Percentiles rank a stretch among this genome's conserved stretches.
phyloP scores from a whole-genome alignment of 2,888 invertebrate species.

The Willowsia nigromaculata region DNA sequence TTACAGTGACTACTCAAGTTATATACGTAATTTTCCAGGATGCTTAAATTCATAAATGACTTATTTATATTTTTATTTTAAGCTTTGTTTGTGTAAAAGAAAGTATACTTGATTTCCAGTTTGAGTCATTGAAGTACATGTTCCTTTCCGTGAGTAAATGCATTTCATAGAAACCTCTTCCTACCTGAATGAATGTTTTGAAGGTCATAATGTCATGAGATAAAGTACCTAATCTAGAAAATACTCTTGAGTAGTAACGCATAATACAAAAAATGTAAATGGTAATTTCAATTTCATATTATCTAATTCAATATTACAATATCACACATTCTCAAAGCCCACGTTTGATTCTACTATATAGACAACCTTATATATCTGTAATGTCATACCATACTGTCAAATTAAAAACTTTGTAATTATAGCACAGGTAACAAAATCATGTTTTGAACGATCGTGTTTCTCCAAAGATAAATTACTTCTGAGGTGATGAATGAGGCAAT shows the following conservation, averaged over 20 bases:
- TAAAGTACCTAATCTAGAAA: not conserved
- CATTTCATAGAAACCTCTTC: not conserved
- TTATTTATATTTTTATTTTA: not conserved
- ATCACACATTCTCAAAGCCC: constrained; percentile 62
- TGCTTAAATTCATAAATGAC: too few relatives aligned
- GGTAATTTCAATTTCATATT: not conserved
- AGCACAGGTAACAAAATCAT: not conserved
- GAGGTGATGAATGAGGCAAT: not conserved
- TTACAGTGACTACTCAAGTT: too few relatives aligned
- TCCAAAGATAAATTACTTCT: not conserved
- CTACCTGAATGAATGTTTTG: not conserved
- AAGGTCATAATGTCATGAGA: not conserved
- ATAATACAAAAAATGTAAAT: constrained; percentile 5
- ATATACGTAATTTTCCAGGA: too few relatives aligned
- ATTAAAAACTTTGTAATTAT: not conserved
- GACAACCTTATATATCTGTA: not conserved
- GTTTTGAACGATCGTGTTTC: not conserved
- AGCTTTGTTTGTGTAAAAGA: not conserved
- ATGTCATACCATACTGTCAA: not conserved
- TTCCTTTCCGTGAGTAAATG: not conserved
- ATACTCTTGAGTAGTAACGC: constrained; percentile 13
- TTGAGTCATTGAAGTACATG: constrained; percentile 1
- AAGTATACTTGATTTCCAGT: constrained; percentile 32
- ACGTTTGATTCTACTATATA: not conserved
- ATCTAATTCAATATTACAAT: not conserved